Base-by-base conservation (phyloP, 2,888 invertebrate genomes). In the Tuta absoluta region DNA sequence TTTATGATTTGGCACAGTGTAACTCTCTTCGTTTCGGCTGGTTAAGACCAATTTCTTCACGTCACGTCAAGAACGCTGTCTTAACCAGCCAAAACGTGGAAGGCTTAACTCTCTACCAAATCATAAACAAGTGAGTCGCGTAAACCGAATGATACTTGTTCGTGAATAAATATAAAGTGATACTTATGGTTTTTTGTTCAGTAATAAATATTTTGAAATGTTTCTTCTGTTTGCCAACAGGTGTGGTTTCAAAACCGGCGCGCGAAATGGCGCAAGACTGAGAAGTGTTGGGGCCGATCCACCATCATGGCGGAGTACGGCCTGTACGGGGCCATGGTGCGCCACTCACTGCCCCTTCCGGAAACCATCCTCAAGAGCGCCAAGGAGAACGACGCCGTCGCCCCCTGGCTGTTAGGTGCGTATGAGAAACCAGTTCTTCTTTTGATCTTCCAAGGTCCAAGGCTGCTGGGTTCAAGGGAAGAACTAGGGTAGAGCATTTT, bases 301-400 rank as follows among this genome's bases (percentile, higher is more conserved):
- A 99, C 99, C 75, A 99, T 99, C 83, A 99, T 99, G 99, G 99
- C 99, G 71, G 99, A 99, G 91, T 99, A 99, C 85, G 99, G 99
- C 2, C 93, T 99, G 62, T 99, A 99, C 89, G 99, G 99, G 0
- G 99, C 99, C 73, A 99, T 99, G 99, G 99, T 99, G 72, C 94
- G 99, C 69, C 99, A 99, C 91, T 99, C 99, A 59, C 93, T 99
- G 71, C 99, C 99, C 0, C 94, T 99, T 72, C 99, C 99, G 1
- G 99, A 99, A 79, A 99, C 99, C 72, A 99, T 99, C 81, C 94
- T 99, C 77, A 99, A 99, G 92, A 97, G 98, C 85, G 98, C 98
- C 85, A 98, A 98, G 92, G 98, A 98, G 78, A 97, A 97, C 87
- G 97, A 98, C 85, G 96, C 97, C 73, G 99, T 99, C 73, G 99